Conservation (phyloP, 2,113 vertebrate species). For the Ceratotherium simum region DNA sequence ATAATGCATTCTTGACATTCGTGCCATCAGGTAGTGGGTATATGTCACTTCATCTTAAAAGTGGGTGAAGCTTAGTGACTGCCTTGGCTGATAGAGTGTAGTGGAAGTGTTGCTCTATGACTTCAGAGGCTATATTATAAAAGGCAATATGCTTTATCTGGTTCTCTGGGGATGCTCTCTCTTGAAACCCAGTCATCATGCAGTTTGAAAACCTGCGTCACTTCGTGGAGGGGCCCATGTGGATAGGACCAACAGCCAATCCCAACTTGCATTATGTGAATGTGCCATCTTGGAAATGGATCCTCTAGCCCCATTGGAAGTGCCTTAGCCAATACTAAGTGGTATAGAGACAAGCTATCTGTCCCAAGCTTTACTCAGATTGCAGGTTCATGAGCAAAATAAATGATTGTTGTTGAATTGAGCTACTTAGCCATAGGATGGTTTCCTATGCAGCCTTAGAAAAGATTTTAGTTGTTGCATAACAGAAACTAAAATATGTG, state of each 20-base stretch:
- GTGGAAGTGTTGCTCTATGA: neutral
- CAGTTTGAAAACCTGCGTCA: neutral
- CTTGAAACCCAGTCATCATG: neutral
- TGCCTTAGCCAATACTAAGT: neutral
- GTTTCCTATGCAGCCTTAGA: neutral
- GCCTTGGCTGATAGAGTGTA: neutral
- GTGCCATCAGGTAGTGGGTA: neutral
- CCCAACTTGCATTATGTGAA: neutral
- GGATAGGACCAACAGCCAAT: neutral
- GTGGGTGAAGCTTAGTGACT: neutral
- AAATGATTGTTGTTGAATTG: neutral
- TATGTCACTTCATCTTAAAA: neutral
- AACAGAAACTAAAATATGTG: neutral
- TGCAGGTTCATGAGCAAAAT: neutral
- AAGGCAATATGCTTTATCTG: neutral
- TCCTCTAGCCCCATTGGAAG: neutral
- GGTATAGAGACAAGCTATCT: neutral
- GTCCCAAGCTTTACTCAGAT: neutral
- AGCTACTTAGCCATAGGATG: neutral
- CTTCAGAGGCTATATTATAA: neutral
- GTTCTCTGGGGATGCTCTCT: neutral
- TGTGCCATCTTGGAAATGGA: neutral
- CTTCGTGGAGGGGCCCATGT: neutral
- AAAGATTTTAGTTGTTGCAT: neutral
- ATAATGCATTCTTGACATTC: neutral